Evolutionary conservation across 2,888 invertebrate genomes (phyloP).

Genomic region (Theretra japonica): DNA sequence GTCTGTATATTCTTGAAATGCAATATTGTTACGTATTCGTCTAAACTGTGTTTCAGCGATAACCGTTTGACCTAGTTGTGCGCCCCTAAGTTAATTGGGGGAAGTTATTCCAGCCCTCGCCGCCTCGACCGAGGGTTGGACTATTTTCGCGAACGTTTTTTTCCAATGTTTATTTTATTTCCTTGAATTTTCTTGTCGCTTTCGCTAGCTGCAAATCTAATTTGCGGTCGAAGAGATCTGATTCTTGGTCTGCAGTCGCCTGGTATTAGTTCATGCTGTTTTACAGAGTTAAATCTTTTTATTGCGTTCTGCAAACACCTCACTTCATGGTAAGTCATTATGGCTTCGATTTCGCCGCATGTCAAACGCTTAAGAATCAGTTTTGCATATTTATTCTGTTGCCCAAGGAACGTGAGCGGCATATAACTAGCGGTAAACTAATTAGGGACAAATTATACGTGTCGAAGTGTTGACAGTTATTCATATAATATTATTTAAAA

Average conservation of each 20-base stretch:
- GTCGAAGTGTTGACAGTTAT: too few species aligned
- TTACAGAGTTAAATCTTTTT: too few species aligned
- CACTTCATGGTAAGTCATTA: too few species aligned
- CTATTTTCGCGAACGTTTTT: slow-evolving; percentile 37
- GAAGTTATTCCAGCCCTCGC: slow-evolving; percentile 38
- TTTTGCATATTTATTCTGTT: too few species aligned
- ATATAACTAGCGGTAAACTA: too few species aligned
- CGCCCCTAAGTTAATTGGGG: slow-evolving; percentile 46
- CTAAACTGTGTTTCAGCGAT: slow-evolving; percentile 31
- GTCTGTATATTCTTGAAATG: neutral
- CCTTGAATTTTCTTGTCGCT: neutral
- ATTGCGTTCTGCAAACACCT: too few species aligned
- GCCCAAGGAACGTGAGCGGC: too few species aligned
- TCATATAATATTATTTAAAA: too few species aligned
- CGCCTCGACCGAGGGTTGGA: slow-evolving; percentile 32
- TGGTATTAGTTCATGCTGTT: neutral
- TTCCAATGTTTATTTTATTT: slow-evolving; percentile 33
- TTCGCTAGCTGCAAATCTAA: neutral
- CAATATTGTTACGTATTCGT: slow-evolving; percentile 14
- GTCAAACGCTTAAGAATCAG: too few species aligned
- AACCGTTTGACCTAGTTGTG: slow-evolving; percentile 46
- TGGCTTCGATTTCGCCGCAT: too few species aligned
- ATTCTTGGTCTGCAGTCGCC: too few species aligned
- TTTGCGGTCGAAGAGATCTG: neutral
- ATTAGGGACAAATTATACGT: too few species aligned